Evolutionary conservation across 2,888 invertebrate species (phyloP), one percentile per base, ranked within the genome.

Genomic region (Schrankia costaestrigalis): DNA sequence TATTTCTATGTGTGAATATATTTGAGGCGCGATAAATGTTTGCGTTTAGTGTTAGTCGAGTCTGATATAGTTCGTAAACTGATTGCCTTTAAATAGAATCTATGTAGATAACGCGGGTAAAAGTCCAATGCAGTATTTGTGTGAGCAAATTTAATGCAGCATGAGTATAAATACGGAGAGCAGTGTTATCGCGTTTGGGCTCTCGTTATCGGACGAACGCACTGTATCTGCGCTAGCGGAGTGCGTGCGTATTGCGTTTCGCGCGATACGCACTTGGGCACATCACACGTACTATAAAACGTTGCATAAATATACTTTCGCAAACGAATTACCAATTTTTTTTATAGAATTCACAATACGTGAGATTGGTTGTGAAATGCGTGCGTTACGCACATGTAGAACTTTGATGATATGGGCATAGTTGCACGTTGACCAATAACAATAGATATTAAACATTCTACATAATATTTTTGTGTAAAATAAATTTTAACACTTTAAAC

Each of bases 331-430:
- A 72, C 67, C 63, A 64, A 63, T 72, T 68, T 63, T 56, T 67
- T 56, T 67, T 60, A 63, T 58, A 67, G 56, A 71, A 73, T 73
- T 69, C 61, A 69, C 63, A 70, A 77, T 74, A 86, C 84, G 83
- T 85, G 83, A 77, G 73, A 61, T 71, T 71, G 58, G 56, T 82
- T 82, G 62, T 47, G 78, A 79, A 83, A 84, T 60, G 51, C 39
- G 63, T 76, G 84, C 83, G 81, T 82, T 66, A 83, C 81, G 82
- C 83, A 80, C 72, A 71, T 77, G 63, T 72, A 49, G 64, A 68
- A 72, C 61, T 61, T 36, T 62, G 66, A 64, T 67, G 69, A 73
- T 71, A 69, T 46, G 36, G 35, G 50, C 59, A 67, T 66, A 60
- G 56, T 58, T 65, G 60, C 63, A 63, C 62, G 63, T 71, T 62